Evolutionary conservation across 2,888 invertebrate genomes (phyloP).

Genomic region (Thalpophila matura): DNA sequence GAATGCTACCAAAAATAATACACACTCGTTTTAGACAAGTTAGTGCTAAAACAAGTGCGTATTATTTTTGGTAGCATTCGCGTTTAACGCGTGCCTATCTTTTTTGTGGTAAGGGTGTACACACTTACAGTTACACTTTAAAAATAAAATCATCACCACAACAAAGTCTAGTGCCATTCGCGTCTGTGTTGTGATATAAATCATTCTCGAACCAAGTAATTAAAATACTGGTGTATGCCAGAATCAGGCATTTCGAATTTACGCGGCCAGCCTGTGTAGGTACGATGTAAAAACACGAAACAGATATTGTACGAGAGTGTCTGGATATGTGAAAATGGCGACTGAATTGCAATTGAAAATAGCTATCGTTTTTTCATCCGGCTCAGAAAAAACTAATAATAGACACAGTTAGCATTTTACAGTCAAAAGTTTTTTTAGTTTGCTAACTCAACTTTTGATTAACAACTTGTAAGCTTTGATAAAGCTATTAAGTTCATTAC

Average conservation of each 20-base stretch:
- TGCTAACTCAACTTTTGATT: too few species aligned
- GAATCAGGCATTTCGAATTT: slow-evolving; percentile 86
- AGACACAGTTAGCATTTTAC: slow-evolving; percentile 14
- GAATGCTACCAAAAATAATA: too few species aligned
- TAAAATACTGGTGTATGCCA: slow-evolving; percentile 88
- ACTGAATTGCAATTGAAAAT: slow-evolving; percentile 67
- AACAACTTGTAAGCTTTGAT: slow-evolving; percentile 9
- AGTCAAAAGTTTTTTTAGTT: background rate
- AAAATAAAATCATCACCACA: slow-evolving; percentile 63
- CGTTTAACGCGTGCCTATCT: too few species aligned
- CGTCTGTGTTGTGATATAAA: slow-evolving; percentile 80
- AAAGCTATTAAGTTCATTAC: slow-evolving; percentile 20
- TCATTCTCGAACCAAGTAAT: slow-evolving; percentile 90
- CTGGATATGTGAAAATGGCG: slow-evolving; percentile 58
- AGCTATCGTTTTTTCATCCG: slow-evolving; percentile 46
- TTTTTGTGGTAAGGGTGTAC: too few species aligned
- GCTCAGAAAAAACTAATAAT: slow-evolving; percentile 45
- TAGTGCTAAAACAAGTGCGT: too few species aligned
- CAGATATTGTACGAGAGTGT: slow-evolving; percentile 59
- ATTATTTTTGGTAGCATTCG: too few species aligned
- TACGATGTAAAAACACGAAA: slow-evolving; percentile 63
- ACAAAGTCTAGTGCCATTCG: slow-evolving; percentile 62
- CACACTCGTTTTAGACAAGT: too few species aligned
- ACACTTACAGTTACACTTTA: too few species aligned
- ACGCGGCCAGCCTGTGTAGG: slow-evolving; percentile 68